Evolutionary conservation across 2,797 vertebrate genomes (phyloP), one percentile per base, ranked within the genome.

Genomic region (Capromys pilorides): DNA sequence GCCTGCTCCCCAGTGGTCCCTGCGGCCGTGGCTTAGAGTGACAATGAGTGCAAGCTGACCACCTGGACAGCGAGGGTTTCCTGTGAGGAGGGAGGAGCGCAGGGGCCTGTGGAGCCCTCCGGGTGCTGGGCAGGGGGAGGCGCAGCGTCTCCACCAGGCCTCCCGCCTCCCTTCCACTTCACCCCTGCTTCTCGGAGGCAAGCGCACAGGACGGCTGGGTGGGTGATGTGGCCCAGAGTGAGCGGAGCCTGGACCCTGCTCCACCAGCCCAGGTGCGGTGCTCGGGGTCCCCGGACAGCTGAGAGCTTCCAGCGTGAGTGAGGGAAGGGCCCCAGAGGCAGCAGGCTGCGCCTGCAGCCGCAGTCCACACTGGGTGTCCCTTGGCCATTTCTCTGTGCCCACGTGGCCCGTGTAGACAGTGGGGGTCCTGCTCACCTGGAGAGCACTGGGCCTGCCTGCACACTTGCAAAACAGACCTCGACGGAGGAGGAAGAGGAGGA

Each of bases 211-310:
- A 45, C 89, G 39, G 57, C 66, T 57, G 57, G 18, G 39, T 16
- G 33, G 49, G 49, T 1, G 22, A n/a, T 1, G 2, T 12, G 49
- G n/a, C 45, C 4, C 14, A 51, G 31, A 24, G 24, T 2, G 12
- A 0, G 24, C 57, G 57, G 31, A 0, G 13, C 31, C 54, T 1
- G 10, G 12, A 69, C 18, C n/a, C 36, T 1, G 54, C 33, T 69
- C 51, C 1, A 0, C 0, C 11, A 54, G 78, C 69, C 57, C 2
- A 12, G 11, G 10, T 0, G 28, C 2, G 18, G 61, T 19, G 26
- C 28, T 4, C 45, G 18, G 79, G 21, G 36, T 22, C 28, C 77
- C 66, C 33, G 7, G 66, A 69, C 59, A 21, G 41, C n/a, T 92
- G 33, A 22, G 92, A 11, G 64, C 41, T 57, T 59, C 41, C 67